phyloP scores from a whole-genome alignment of 2,797 vertebrate genomes.

The Lutra lutra region DNA sequence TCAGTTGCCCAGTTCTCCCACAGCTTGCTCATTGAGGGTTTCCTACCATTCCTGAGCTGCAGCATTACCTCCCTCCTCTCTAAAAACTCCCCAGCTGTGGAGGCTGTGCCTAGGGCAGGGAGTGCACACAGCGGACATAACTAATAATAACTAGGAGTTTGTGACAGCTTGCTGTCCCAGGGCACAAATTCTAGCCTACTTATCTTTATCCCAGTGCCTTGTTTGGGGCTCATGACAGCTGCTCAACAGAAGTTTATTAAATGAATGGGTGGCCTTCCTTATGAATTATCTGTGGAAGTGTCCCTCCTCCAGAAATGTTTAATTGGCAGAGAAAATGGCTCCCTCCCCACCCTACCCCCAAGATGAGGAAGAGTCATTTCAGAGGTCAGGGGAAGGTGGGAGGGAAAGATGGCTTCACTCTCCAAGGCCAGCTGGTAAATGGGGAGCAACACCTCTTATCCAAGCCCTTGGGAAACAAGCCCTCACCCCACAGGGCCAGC shows the following conservation, averaged over 20 bases:
- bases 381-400: neutral
- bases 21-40: neutral
- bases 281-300: neutral
- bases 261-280: conserved; percentile 10
- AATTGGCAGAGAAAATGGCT: neutral
- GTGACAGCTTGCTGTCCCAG: neutral
- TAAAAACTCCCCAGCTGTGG: neutral
- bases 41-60: neutral
- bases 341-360: neutral
- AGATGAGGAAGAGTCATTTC: neutral
- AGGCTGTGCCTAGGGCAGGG: neutral
- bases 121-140: neutral
- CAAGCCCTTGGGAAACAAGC: conserved; percentile 2
- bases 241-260: conserved; percentile 34
- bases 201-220: neutral
- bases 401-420: neutral
- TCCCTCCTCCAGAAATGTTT: neutral
- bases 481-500: neutral
- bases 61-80: neutral
- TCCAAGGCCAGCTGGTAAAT: neutral
- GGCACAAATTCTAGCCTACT: neutral
- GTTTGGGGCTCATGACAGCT: neutral
- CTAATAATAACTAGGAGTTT: neutral
- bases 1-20: neutral
- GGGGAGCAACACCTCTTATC: neutral